Conservation (phyloP, 2,888 invertebrate species). For the Andrena fulva region DNA sequence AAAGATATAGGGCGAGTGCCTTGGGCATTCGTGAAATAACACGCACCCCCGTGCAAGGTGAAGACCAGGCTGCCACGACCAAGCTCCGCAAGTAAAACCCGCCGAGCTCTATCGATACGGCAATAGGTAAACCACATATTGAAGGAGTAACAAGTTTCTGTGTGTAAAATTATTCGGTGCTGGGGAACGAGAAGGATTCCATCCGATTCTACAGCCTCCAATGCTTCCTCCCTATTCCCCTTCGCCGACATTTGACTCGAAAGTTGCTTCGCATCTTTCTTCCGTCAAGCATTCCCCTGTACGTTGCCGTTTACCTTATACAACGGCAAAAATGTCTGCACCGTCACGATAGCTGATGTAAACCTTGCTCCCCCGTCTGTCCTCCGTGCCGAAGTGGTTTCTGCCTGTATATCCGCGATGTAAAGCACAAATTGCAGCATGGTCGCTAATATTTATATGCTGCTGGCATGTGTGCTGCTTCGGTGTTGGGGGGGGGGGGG, state of each 20-base stretch:
- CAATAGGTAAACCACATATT: constrained; percentile 48
- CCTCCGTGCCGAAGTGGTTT: neutral
- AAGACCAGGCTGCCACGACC: constrained; percentile 49
- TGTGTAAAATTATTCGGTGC: neutral
- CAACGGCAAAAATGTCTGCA: neutral
- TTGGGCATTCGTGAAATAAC: constrained; percentile 79
- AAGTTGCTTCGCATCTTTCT: neutral
- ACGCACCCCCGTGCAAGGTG: constrained; percentile 57
- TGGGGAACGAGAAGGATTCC: neutral
- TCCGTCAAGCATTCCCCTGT: neutral
- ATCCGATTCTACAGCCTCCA: neutral
- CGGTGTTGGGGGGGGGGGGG: constrained; percentile 13
- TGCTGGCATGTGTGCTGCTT: neutral
- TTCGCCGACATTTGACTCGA: constrained; percentile 14
- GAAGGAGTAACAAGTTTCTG: neutral
- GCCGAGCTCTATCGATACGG: constrained; percentile 27
- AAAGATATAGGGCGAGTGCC: constrained; percentile 68
- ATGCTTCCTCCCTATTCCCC: neutral
- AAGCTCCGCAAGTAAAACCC: constrained; percentile 42
- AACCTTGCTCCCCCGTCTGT: neutral
- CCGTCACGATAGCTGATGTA: neutral
- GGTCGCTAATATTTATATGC: constrained; percentile 6
- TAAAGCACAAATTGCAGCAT: neutral
- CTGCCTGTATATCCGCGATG: neutral
- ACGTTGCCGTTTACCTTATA: constrained; percentile 5